These are phyloP conservation scores for Leiothrix lutea DNA, from an alignment of 2,113 vertebrate species.

Conservation along the genomic window DNA sequence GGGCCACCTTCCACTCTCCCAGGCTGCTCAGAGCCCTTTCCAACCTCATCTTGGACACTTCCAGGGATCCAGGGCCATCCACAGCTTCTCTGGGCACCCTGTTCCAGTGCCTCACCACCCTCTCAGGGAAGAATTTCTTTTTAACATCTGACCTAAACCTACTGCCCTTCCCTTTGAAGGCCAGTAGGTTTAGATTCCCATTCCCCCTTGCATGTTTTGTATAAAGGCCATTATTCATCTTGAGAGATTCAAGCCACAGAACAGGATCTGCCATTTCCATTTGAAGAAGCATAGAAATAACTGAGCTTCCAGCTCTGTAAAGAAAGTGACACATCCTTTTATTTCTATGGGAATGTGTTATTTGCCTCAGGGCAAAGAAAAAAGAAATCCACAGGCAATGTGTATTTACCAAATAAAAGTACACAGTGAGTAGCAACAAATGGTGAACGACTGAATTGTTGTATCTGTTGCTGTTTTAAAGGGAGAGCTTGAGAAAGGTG, in stretches of 20 bases:
- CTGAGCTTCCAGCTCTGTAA: neutral
- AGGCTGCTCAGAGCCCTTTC: neutral
- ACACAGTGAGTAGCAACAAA: neutral
- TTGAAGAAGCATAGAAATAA: neutral
- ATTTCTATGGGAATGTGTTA: neutral
- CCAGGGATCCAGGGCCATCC: neutral
- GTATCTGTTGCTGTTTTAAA: neutral
- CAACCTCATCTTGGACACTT: fast-evolving
- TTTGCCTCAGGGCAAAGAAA: neutral
- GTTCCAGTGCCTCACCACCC: neutral
- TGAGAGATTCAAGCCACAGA: neutral
- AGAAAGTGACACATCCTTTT: neutral
- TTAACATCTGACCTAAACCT: neutral
- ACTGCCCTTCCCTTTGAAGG: neutral
- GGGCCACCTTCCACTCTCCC: neutral
- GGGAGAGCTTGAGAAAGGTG: neutral
- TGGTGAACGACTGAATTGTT: neutral
- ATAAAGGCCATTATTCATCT: neutral
- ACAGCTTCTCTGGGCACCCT: neutral
- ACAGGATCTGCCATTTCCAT: neutral
- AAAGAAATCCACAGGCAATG: neutral
- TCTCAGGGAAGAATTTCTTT: neutral
- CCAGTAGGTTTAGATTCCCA: neutral
- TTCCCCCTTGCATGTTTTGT: neutral
- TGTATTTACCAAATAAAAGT: neutral